Evolutionary conservation across 1,140 invertebrate genomes (phyloP).

Genomic region (Dufourea novaeangliae): DNA sequence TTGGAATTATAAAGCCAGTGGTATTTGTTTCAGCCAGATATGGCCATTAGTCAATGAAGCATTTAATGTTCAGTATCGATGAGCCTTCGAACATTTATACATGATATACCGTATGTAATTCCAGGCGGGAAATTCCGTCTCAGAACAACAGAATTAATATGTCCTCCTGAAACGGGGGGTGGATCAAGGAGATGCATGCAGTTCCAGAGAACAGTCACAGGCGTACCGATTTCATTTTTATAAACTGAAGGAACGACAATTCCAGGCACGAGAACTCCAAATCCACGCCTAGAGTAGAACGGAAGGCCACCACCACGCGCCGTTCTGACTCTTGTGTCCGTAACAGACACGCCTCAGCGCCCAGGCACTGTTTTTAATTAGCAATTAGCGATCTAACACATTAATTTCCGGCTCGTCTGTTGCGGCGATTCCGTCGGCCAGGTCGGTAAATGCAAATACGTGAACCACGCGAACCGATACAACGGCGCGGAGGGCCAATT

Average conservation of each 20-base stretch:
- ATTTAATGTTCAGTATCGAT: no score
- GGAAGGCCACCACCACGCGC: background rate
- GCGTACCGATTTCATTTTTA: constrained; percentile 16
- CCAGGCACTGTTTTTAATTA: constrained; percentile 79
- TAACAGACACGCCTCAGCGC: constrained; percentile 9
- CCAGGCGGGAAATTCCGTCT: constrained; percentile 29
- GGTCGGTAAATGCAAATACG: constrained; percentile 79
- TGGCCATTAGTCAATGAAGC: no score
- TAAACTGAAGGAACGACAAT: constrained; percentile 8
- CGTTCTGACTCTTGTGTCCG: constrained; percentile 8
- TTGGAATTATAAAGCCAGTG: no score
- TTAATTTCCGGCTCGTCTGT: constrained; percentile 80
- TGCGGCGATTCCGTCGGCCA: constrained; percentile 74
- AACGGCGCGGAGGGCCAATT: constrained; percentile 73
- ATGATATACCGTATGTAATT: constrained; percentile 43
- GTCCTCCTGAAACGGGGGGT: background rate
- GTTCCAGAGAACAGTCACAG: no score
- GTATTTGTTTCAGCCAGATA: no score
- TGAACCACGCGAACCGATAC: constrained; percentile 36
- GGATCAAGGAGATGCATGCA: no score
- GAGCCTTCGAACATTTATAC: no score
- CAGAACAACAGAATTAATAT: constrained; percentile 34
- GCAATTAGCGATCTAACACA: constrained; percentile 80
- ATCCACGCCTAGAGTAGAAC: no score
- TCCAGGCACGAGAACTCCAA: background rate